Evolutionary conservation across 2,888 invertebrate genomes (phyloP), one percentile per base, ranked within the genome.

Genomic region (Carpatolechia fugitivella): DNA sequence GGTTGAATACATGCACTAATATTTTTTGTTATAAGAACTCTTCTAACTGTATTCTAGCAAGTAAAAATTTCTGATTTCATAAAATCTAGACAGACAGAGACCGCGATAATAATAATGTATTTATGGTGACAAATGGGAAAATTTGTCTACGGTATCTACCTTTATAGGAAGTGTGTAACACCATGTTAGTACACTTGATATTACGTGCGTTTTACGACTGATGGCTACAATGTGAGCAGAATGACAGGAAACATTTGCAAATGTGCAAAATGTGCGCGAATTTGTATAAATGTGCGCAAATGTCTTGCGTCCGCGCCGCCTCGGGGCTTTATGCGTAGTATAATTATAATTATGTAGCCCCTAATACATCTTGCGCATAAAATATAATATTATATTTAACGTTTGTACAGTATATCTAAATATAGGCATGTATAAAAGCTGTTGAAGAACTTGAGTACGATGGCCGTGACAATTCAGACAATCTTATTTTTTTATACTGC

Each of bases 111-210:
- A 24, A 24, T 24, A 24, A 4, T n/a, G n/a, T 33, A 11, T 33
- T n/a, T 33, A 10, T 8, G 8, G 10, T 33, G n/a, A 8, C 33
- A 33, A 33, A 6, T 6, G 2, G 10, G 33, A 8, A 3, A 33
- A 33, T 3, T 38, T 8, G 14, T 38, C 16, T 14, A 11, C 10
- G n/a, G n/a, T n/a, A n/a, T n/a, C n/a, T n/a, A n/a, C n/a, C n/a
- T n/a, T n/a, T n/a, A n/a, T n/a, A n/a, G n/a, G 35, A 6, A 35
- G 35, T 6, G 10, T 38, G 38, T n/a, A 33, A 33, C 10, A 14
- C 38, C 78, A 81, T 76, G 77, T 10, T 33, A 8, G 24, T 6
- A 8, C 33, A 79, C 68, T 67, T 64, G 66, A 70, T 73, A 76
- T 70, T 72, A 75, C 69, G 64, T 62, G 65, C 59, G 55, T 63